Evolutionary conservation across 1,140 invertebrate species (phyloP), one percentile per base, ranked within the genome.

Genomic region (Coboldia fuscipes): DNA sequence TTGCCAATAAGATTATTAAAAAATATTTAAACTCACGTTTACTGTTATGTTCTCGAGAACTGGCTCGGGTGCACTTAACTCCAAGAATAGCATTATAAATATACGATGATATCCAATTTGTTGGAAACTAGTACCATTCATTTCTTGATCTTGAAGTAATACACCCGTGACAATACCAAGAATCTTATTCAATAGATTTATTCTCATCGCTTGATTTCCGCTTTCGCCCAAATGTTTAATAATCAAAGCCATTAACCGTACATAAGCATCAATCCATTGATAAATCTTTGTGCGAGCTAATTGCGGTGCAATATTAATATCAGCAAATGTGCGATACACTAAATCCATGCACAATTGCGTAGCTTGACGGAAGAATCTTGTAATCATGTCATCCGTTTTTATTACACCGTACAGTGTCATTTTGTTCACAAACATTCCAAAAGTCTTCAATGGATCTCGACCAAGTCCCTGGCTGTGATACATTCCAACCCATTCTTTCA

Each of bases 61-160:
- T 2, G 79, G 78, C 53, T 98, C 93, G 3, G 84, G 79, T 32
- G 79, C 74, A 54, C 90, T 97, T 35, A 98, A 68, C 50, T 98
- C 94, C 29, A 97, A 71, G 54, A 97, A 97, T 2, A 99, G 66
- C 72, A 94, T 94, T 29, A 97, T 85, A 35, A 98, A 85, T 37
- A 98, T 86, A 17, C 96, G 66, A 48, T 97, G 92, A 59, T 97
- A 99, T 1, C 94, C 89, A 35, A 98, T 60, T 53, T 97, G 90
- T 46, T 97, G 88, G 59, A 99, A 98, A 33, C 92, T 85, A 1
- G 66, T 66, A 57, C 77, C 57, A 41, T 75, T 62, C 59, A 75
- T 71, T 38, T 97, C 93, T 44, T 98, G 93, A 52, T 98, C 94
- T 56, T 90, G 84, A 2, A 96, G 60, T 24, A 97, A 58, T 16